Evolutionary conservation across 2,113 vertebrate species (phyloP).

Genomic region (Callithrix jacchus): DNA sequence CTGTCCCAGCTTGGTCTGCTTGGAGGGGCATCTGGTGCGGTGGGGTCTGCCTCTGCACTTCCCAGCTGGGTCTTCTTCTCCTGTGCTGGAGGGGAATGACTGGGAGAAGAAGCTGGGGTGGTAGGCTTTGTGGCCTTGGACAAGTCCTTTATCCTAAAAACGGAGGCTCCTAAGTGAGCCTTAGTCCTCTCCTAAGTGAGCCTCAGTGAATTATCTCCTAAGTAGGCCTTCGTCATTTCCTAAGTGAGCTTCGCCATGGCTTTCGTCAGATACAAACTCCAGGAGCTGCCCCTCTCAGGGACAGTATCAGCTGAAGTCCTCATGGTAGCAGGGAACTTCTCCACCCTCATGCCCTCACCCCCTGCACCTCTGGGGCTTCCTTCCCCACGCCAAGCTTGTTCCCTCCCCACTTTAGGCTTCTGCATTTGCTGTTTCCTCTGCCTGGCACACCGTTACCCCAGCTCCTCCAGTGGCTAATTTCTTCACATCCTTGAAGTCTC

Average conservation of each 20-base stretch:
- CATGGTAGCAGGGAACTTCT: rapidly evolving
- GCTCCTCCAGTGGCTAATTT: not conserved
- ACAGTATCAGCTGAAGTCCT: rapidly evolving
- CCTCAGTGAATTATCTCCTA: too few species aligned
- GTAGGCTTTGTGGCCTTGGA: not conserved
- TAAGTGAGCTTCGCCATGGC: not conserved
- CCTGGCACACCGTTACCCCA: not conserved
- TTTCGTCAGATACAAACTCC: not conserved
- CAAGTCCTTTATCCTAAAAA: not conserved
- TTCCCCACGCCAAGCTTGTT: rapidly evolving
- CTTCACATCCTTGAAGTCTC: not conserved
- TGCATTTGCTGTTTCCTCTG: not conserved
- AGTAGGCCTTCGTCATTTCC: not conserved
- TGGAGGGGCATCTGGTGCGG: not conserved
- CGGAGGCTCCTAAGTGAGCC: not conserved
- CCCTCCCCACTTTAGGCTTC: not conserved
- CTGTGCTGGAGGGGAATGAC: not conserved
- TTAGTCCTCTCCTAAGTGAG: too few species aligned
- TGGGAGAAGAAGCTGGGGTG: not conserved
- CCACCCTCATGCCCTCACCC: rapidly evolving
- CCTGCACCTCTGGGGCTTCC: not conserved
- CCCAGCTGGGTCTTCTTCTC: not conserved
- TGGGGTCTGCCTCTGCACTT: not conserved
- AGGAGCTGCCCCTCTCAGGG: not conserved
- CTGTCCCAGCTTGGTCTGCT: not conserved